Conservation (phyloP, 1,140 invertebrate genomes). For the Cheumatopsyche charites region DNA sequence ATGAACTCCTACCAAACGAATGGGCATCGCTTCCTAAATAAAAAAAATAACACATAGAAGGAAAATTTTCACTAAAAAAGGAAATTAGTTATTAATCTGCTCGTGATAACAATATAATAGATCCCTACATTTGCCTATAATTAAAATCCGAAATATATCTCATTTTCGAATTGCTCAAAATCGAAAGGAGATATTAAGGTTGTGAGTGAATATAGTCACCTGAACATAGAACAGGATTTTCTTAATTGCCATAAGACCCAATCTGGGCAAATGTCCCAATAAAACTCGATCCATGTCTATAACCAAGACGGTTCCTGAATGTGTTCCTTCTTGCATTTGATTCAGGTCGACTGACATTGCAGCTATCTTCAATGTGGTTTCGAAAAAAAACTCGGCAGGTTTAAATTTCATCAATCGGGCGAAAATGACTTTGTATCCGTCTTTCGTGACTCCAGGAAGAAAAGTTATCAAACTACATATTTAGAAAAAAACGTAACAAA, state of each 20-base stretch:
- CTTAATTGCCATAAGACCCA: constrained; percentile 64
- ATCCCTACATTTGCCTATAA: no score
- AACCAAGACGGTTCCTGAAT: constrained; percentile 62
- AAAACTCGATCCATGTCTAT: constrained; percentile 64
- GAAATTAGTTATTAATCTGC: no score
- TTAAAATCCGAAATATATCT: no score
- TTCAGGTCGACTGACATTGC: constrained; percentile 66
- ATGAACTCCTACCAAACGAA: constrained; percentile 69
- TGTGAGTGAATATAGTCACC: no score
- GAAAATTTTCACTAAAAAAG: no score
- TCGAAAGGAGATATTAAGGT: no score
- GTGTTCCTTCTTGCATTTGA: constrained; percentile 63
- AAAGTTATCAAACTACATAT: constrained; percentile 48
- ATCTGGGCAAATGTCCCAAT: constrained; percentile 64
- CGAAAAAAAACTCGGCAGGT: constrained; percentile 64
- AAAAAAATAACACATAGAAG: no score
- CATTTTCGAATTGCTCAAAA: no score
- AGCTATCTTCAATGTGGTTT: constrained; percentile 57
- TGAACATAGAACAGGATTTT: constrained; percentile 68
- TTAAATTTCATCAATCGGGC: constrained; percentile 58
- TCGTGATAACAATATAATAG: no score
- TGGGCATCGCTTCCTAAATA: constrained; percentile 67
- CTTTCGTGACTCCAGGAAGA: constrained; percentile 53
- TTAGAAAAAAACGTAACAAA: no score
- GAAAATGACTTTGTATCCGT: constrained; percentile 62